These are phyloP conservation scores for Taphrorychus bicolor DNA, from an alignment of 2,888 invertebrate genomes.

Conservation along the genomic window DNA sequence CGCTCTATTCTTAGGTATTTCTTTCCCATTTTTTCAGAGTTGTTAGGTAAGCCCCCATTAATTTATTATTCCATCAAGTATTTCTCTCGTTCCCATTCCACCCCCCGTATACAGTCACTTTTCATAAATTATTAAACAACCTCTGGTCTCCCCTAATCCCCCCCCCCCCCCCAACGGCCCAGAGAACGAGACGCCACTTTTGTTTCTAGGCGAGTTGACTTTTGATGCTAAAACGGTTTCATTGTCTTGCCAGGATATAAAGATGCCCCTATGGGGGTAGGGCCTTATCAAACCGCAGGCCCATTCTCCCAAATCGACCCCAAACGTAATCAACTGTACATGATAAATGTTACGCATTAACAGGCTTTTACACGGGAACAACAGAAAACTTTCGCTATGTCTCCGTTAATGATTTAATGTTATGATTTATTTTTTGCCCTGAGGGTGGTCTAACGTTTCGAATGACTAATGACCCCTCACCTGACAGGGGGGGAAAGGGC, in stretches of 20 bases:
- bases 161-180: neutral
- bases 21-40: too few species aligned
- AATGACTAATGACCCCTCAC: neutral
- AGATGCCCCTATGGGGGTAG: conserved; percentile 25
- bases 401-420: conserved; percentile 17
- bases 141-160: neutral
- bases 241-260: conserved; percentile 29
- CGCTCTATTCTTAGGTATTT: too few species aligned
- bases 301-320: conserved; percentile 42
- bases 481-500: too few species aligned
- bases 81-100: neutral
- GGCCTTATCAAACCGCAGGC: conserved; percentile 35
- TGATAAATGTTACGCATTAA: conserved; percentile 50
- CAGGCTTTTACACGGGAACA: conserved; percentile 45
- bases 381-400: conserved; percentile 31
- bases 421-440: conserved; percentile 14
- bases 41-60: too few species aligned
- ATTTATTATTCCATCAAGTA: neutral
- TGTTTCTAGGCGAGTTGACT: neutral
- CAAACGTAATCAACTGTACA: conserved; percentile 45
- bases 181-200: neutral
- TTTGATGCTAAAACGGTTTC: conserved; percentile 18
- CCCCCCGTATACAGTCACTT: neutral
- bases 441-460: neutral
- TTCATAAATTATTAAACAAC: neutral